Evolutionary conservation across 2,113 vertebrate species (phyloP).

Genomic region (Condylura cristata): DNA sequence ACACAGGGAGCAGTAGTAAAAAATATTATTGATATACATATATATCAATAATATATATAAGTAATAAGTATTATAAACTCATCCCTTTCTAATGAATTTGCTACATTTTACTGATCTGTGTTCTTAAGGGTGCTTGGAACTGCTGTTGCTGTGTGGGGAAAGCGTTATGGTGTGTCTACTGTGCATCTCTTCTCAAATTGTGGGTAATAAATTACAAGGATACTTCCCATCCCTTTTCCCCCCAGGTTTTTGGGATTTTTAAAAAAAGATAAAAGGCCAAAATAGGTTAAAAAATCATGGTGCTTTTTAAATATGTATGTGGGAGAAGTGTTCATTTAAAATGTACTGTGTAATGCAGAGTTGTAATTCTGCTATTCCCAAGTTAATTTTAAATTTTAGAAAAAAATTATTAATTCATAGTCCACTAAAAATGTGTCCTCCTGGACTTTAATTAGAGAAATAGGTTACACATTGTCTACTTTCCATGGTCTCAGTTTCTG

Average conservation of each 20-base stretch:
- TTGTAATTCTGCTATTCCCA: neutral
- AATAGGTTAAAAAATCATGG: neutral
- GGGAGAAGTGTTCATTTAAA: neutral
- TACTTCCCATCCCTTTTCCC: neutral
- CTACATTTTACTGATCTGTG: neutral
- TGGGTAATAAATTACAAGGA: neutral
- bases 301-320: conserved; percentile 30
- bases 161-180: neutral
- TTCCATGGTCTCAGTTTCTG: conserved; percentile 5
- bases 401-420: neutral
- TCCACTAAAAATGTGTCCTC: neutral
- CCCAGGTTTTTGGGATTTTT: neutral
- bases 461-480: neutral
- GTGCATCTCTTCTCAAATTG: neutral
- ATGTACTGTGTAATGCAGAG: neutral
- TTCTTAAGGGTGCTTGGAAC: neutral
- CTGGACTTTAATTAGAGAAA: neutral
- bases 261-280: neutral
- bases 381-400: conserved; percentile 43
- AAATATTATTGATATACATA: neutral
- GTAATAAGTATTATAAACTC: neutral
- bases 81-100: neutral
- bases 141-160: neutral
- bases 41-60: conserved; percentile 25
- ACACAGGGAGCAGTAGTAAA: neutral